Conservation (phyloP, 2,888 invertebrate species). For the Nymphalis polychloros region DNA sequence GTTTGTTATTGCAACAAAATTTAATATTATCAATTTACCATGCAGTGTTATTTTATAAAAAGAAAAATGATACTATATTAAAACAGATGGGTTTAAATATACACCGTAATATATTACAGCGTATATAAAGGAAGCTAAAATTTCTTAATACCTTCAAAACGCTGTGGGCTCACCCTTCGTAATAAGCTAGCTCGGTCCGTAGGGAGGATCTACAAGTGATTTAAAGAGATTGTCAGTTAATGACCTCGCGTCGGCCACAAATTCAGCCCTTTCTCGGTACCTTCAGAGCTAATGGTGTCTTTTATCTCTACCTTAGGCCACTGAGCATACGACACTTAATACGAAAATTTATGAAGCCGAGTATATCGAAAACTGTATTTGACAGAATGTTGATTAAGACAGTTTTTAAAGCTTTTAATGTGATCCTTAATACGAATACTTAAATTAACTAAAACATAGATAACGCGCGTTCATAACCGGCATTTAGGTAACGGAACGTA, state of each 20-base stretch:
- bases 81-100: slow-evolving; percentile 24
- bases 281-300: slow-evolving; percentile 54
- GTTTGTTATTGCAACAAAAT: not conserved
- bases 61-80: not conserved
- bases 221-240: slow-evolving; percentile 78
- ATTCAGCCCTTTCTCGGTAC: slow-evolving; percentile 66
- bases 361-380: slow-evolving; percentile 23
- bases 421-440: slow-evolving; percentile 6
- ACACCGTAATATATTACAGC: slow-evolving; percentile 35
- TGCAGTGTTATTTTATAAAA: not conserved
- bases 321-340: slow-evolving; percentile 43
- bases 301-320: slow-evolving; percentile 47
- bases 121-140: slow-evolving; percentile 51
- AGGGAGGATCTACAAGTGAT: slow-evolving; percentile 74
- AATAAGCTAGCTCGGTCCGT: slow-evolving; percentile 64
- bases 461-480: slow-evolving; percentile 20
- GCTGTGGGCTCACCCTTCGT: slow-evolving; percentile 60
- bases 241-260: slow-evolving; percentile 69
- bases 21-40: not conserved
- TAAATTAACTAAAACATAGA: slow-evolving; percentile 12
- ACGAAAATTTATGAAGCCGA: slow-evolving; percentile 38
- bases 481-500: not conserved
- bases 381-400: slow-evolving; percentile 31
- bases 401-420: slow-evolving; percentile 22
- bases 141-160: slow-evolving; percentile 66